A percentile compares a stretch with the other conserved stretches of the same genome.
These are phyloP conservation scores for Bombus balteatus DNA, from an alignment of 1,140 invertebrate species.

Conservation along the genomic window DNA sequence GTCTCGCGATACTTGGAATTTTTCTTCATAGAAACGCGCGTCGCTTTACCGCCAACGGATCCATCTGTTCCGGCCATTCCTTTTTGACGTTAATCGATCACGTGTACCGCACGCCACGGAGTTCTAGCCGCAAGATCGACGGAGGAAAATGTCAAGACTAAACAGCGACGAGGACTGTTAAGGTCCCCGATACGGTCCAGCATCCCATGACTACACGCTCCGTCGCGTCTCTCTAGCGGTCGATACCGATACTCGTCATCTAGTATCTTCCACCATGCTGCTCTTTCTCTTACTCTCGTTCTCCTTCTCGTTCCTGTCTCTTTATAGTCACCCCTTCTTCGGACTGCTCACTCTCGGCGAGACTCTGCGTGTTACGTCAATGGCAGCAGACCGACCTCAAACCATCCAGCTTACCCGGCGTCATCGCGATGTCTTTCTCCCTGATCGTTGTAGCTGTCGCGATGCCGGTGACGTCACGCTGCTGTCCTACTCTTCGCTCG, in stretches of 20 bases:
- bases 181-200: conserved; percentile 54
- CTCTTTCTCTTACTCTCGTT: neutral
- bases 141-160: conserved; percentile 43
- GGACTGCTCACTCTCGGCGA: conserved; percentile 53
- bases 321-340: conserved; percentile 37
- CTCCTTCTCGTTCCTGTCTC: neutral
- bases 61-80: neutral
- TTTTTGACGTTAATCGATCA: neutral
- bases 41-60: neutral
- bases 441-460: conserved; percentile 23
- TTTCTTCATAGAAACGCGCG: neutral
- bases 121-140: neutral
- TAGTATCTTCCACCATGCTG: neutral
- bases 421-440: conserved; percentile 49
- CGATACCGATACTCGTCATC: conserved; percentile 68
- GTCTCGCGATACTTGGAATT: too few relatives aligned
- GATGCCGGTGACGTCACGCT: conserved; percentile 57
- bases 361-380: conserved; percentile 66
- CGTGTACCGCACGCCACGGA: neutral
- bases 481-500: conserved; percentile 62
- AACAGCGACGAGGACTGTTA: conserved; percentile 45
- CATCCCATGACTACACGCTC: conserved; percentile 62
- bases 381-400: conserved; percentile 66
- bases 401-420: conserved; percentile 48
- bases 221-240: conserved; percentile 62